Conservation (phyloP, 2,888 invertebrate species). For the Drosophila paracracens region DNA sequence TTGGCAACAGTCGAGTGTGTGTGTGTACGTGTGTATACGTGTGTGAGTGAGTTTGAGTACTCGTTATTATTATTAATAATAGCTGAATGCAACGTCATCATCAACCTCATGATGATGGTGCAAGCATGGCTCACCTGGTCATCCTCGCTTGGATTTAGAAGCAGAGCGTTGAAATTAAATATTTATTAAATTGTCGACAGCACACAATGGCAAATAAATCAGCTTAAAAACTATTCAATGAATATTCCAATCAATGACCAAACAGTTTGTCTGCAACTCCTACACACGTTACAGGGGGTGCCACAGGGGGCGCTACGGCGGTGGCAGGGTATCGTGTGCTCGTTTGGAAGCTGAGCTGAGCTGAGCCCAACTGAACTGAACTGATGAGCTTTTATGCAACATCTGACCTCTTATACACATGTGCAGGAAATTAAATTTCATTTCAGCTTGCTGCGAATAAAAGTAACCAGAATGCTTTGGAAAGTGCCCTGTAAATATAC, state of each 20-base stretch:
- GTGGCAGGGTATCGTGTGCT: background rate
- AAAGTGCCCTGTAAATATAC: slow-evolving; percentile 1
- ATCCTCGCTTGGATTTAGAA: slow-evolving; percentile 60
- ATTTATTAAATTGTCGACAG: slow-evolving; percentile 77
- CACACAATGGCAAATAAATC: slow-evolving; percentile 76
- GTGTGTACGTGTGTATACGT: background rate
- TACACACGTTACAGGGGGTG: slow-evolving; percentile 1
- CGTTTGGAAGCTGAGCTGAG: slow-evolving; percentile 25
- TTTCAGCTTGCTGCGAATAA: slow-evolving; percentile 10
- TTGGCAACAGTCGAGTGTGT: slow-evolving; percentile 47
- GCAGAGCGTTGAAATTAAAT: slow-evolving; percentile 75
- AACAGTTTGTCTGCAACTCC: slow-evolving; percentile 43
- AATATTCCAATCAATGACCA: slow-evolving; percentile 81
- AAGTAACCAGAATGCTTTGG: background rate
- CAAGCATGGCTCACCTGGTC: slow-evolving; percentile 26
- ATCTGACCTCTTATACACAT: slow-evolving; percentile 40
- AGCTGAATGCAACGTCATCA: slow-evolving; percentile 57
- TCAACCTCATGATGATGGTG: slow-evolving; percentile 35
- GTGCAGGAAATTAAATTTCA: slow-evolving; percentile 64
- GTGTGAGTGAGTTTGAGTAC: slow-evolving; percentile 7
- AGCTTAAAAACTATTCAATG: slow-evolving; percentile 83
- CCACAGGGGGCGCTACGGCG: too few relatives aligned
- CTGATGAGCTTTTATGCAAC: slow-evolving; percentile 47
- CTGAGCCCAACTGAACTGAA: slow-evolving; percentile 9
- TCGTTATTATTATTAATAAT: slow-evolving; percentile 75